A percentile compares a stretch with the other conserved stretches of the same genome.
These are phyloP conservation scores for Eulimnadia texana DNA, from an alignment of 1,140 invertebrate species.

Conservation along the genomic window DNA sequence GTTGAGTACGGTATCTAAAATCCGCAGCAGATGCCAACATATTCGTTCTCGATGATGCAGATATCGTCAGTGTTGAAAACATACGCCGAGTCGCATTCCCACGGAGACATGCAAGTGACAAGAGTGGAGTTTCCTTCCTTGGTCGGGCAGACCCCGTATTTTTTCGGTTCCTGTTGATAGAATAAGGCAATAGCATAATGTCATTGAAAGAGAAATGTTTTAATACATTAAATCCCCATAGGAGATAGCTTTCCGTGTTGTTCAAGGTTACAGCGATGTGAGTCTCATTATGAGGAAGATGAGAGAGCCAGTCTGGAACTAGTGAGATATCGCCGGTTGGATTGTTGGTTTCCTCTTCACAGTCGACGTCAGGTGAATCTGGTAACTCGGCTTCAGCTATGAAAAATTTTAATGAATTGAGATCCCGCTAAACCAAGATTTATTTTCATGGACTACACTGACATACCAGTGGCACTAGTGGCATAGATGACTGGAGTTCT, in stretches of 20 bases:
- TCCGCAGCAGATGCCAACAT: not conserved
- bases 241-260: not conserved
- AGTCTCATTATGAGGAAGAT: not conserved
- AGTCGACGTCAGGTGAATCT: too few relatives aligned
- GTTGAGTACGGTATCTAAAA: too few relatives aligned
- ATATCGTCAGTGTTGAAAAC: not conserved
- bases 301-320: not conserved
- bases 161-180: not conserved
- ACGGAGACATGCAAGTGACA: not conserved
- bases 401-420: too few relatives aligned
- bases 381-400: too few relatives aligned
- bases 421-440: too few relatives aligned
- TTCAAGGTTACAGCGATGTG: not conserved
- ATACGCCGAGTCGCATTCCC: not conserved
- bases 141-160: not conserved
- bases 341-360: not conserved
- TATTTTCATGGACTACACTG: too few relatives aligned
- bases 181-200: not conserved
- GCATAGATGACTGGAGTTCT: too few relatives aligned
- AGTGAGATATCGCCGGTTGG: not conserved
- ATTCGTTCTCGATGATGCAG: not conserved
- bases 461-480: too few relatives aligned
- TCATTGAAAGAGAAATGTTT: not conserved
- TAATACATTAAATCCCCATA: not conserved
- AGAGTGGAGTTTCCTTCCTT: not conserved